Evolutionary conservation across 2,888 invertebrate species (phyloP).

Genomic region (Silvanus unidentatus): DNA sequence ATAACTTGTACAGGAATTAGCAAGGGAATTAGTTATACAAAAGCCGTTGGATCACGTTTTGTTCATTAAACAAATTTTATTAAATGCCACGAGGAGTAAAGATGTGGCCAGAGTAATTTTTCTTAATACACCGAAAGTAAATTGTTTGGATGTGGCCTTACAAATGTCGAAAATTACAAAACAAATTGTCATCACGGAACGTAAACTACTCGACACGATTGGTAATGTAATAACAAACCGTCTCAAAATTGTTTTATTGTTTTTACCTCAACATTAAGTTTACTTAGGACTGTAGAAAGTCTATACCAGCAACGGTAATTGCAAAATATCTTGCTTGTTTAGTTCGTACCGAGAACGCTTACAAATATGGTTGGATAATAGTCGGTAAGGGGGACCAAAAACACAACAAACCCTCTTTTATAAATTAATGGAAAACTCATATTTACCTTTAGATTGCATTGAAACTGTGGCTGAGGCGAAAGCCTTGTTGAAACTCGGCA

Average conservation of each 20-base stretch:
- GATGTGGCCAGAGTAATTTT: conserved; percentile 53
- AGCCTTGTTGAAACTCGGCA: conserved; percentile 44
- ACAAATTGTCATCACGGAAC: conserved; percentile 31
- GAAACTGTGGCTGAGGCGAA: conserved; percentile 46
- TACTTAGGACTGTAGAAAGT: neutral
- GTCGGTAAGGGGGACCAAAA: conserved; percentile 31
- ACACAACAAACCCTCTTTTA: neutral
- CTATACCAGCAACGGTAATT: conserved; percentile 13
- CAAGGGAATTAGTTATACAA: conserved; percentile 53
- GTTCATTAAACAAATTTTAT: conserved; percentile 55
- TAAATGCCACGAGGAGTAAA: conserved; percentile 47
- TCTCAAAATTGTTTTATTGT: neutral
- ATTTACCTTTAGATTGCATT: conserved; percentile 42
- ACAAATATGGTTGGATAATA: conserved; percentile 41
- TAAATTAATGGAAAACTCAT: neutral
- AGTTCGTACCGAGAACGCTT: conserved; percentile 36
- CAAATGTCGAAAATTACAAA: conserved; percentile 34
- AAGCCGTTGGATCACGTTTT: conserved; percentile 59
- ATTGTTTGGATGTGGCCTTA: conserved; percentile 35
- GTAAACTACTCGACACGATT: conserved; percentile 2
- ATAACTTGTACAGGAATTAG: conserved; percentile 50
- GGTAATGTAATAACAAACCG: neutral
- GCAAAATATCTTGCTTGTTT: conserved; percentile 36
- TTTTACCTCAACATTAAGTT: neutral
- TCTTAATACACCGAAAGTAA: conserved; percentile 50